A percentile compares a stretch with the other conserved stretches of the same genome.
Evolutionary conservation across 2,888 invertebrate species (phyloP).

Genomic region (Pyrrhosoma nymphula): DNA sequence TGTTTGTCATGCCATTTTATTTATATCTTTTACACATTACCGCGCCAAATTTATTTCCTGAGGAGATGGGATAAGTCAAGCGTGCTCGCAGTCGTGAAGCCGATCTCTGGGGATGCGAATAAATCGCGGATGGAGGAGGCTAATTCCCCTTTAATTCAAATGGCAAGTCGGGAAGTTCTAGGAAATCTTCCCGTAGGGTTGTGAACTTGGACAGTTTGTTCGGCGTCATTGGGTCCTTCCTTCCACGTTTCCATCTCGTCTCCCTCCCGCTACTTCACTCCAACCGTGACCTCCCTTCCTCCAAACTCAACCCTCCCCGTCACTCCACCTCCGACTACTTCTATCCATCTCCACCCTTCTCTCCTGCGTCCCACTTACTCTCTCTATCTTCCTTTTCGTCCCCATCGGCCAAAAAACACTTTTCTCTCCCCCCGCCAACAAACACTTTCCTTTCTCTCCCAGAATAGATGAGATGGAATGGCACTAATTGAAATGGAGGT

Average conservation of each 20-base stretch:
- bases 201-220: not conserved
- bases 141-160: not conserved
- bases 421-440: not conserved
- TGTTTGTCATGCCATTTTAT: no score
- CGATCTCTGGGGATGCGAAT: not conserved
- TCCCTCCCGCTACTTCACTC: not conserved
- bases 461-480: not conserved
- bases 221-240: not conserved
- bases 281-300: not conserved
- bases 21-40: no score
- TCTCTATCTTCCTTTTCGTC: not conserved
- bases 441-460: not conserved
- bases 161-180: not conserved
- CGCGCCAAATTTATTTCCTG: no score
- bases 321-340: not conserved
- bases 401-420: not conserved
- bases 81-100: not conserved
- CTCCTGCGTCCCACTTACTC: not conserved
- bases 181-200: not conserved
- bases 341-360: no score
- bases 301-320: not conserved
- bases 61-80: no score
- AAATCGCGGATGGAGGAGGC: not conserved
- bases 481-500: conserved; percentile 46
- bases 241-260: no score